Evolutionary conservation across 2,888 invertebrate genomes (phyloP).

Genomic region (Julus scandinavius): DNA sequence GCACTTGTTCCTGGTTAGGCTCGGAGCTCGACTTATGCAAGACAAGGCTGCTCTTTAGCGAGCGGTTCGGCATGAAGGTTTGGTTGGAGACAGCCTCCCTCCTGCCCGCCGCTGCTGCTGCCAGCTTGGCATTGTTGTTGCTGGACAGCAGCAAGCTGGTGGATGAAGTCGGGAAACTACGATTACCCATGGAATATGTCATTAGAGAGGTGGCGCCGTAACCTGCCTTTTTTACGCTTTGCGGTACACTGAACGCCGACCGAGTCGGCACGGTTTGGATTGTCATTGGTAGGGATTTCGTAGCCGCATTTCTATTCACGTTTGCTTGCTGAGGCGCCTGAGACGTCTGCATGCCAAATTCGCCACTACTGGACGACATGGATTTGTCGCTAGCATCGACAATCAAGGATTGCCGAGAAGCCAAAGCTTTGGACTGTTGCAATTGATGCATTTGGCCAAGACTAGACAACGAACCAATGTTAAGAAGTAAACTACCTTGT

Average conservation of each 20-base stretch:
- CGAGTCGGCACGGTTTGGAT: constrained; percentile 33
- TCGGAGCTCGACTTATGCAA: constrained; percentile 52
- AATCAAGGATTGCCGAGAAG: background rate
- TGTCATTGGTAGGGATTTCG: constrained; percentile 1
- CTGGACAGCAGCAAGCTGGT: constrained; percentile 37
- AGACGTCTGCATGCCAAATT: constrained; percentile 4
- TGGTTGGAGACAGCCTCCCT: background rate
- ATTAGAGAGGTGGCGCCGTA: constrained; percentile 34
- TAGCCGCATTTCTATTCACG: background rate
- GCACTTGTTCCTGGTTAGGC: constrained; percentile 60
- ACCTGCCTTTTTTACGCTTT: background rate
- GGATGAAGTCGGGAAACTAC: background rate
- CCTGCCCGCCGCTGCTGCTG: background rate
- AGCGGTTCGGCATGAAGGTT: background rate
- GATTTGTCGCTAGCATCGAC: background rate
- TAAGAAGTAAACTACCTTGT: constrained; percentile 55
- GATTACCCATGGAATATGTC: background rate
- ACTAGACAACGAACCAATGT: constrained; percentile 58
- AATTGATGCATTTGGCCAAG: constrained; percentile 55
- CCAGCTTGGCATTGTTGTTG: background rate
- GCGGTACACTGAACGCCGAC: constrained; percentile 51
- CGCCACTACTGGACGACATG: background rate
- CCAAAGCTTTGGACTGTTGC: background rate
- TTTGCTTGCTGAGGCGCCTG: background rate
- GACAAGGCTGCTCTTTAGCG: constrained; percentile 12